A percentile compares a stretch with the other conserved stretches of the same genome.
These are phyloP conservation scores for Ctenopoma multispine DNA, from an alignment of 2,797 vertebrate genomes.

Conservation along the genomic window DNA sequence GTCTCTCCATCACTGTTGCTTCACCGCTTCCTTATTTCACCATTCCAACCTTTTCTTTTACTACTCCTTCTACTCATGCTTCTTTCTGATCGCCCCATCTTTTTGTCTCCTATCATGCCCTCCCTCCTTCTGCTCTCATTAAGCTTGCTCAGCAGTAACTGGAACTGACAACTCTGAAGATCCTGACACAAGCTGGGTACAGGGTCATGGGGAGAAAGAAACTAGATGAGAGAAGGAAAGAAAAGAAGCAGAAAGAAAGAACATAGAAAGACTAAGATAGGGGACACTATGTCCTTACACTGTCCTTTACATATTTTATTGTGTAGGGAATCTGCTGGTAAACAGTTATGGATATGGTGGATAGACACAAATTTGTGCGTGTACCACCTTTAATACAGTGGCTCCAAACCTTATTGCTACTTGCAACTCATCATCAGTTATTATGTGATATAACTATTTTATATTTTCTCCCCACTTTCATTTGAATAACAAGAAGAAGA, in stretches of 20 bases:
- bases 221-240: constrained; percentile 10
- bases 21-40: background rate
- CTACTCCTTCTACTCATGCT: constrained; percentile 24
- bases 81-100: constrained; percentile 22
- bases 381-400: background rate
- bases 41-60: background rate
- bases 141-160: constrained; percentile 77
- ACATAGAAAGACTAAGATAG: constrained; percentile 4
- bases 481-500: background rate
- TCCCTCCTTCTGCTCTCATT: constrained; percentile 66
- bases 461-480: background rate
- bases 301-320: constrained; percentile 10
- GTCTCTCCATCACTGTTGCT: background rate
- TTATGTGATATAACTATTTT: background rate
- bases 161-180: constrained; percentile 72
- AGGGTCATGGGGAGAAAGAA: constrained; percentile 64
- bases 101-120: constrained; percentile 43
- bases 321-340: background rate
- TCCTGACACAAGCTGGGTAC: constrained; percentile 62
- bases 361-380: background rate
- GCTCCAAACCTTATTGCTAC: background rate
- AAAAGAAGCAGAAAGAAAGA: constrained; percentile 13
- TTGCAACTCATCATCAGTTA: no score
- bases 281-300: constrained; percentile 1
- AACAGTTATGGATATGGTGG: background rate